Conservation (phyloP, 2,888 invertebrate genomes). For the Sphaeridia pumilis region DNA sequence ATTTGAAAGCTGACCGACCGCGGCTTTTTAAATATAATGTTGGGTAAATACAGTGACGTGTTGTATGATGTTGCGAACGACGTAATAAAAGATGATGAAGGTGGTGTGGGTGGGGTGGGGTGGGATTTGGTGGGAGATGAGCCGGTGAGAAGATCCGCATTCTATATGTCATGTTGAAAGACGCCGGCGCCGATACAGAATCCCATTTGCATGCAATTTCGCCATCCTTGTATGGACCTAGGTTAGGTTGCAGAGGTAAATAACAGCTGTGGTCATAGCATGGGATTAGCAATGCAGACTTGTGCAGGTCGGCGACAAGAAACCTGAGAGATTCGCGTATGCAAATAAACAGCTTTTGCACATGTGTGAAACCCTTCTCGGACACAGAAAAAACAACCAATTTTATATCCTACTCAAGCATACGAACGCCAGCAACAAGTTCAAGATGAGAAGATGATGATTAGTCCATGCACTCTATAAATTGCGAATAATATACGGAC, state of each 20-base stretch:
- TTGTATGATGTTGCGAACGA: too few relatives aligned
- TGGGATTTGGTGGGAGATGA: constrained; percentile 5
- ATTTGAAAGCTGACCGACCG: too few relatives aligned
- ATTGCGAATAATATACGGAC: too few relatives aligned
- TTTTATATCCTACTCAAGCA: too few relatives aligned
- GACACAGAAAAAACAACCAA: constrained; percentile 2
- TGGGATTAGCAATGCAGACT: constrained; percentile 6
- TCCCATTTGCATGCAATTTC: constrained; percentile 19
- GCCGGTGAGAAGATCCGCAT: constrained; percentile 24
- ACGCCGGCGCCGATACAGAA: constrained; percentile 21
- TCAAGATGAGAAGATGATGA: too few relatives aligned
- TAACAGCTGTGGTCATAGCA: background rate
- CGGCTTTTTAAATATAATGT: too few relatives aligned
- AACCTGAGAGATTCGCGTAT: constrained; percentile 11
- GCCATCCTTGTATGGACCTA: constrained; percentile 9
- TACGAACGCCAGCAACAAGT: too few relatives aligned
- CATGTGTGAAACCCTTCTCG: constrained; percentile 8
- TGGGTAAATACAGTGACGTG: too few relatives aligned
- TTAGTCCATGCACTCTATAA: too few relatives aligned
- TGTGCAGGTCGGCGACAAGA: constrained; percentile 12
- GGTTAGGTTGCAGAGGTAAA: background rate
- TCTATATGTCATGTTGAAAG: constrained; percentile 19
- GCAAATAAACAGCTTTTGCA: constrained; percentile 16
- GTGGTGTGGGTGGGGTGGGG: background rate
- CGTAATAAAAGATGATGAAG: background rate